Evolutionary conservation across 2,888 invertebrate species (phyloP).

Genomic region (Linyphia triangularis): DNA sequence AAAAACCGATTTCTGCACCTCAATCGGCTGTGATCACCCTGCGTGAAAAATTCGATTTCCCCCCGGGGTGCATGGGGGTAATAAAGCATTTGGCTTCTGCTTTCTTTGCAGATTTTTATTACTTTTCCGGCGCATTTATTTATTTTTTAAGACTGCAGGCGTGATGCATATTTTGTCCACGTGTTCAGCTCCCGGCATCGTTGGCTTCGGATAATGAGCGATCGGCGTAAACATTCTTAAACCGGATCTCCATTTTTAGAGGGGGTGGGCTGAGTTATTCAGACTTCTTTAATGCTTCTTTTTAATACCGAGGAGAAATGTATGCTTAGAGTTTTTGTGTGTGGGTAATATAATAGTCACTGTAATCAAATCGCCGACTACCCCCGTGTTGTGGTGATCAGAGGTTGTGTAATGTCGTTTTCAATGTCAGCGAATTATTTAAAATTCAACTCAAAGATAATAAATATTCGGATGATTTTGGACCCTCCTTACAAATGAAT

Average conservation of each 20-base stretch:
- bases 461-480: no score
- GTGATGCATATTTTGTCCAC: slow-evolving; percentile 37
- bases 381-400: no score
- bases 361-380: not conserved
- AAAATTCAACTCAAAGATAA: no score
- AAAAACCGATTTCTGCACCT: slow-evolving; percentile 1
- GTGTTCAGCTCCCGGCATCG: slow-evolving; percentile 35
- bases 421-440: no score
- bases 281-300: slow-evolving; percentile 2
- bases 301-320: not conserved
- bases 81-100: slow-evolving; percentile 12
- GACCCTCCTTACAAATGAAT: no score
- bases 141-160: slow-evolving; percentile 16
- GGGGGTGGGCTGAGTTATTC: slow-evolving; percentile 12
- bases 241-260: slow-evolving; percentile 39
- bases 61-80: slow-evolving; percentile 9
- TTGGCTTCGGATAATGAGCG: not conserved
- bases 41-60: slow-evolving; percentile 33
- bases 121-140: slow-evolving; percentile 18
- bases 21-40: slow-evolving; percentile 6
- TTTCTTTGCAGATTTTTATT: slow-evolving; percentile 27
- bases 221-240: slow-evolving; percentile 43
- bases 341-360: not conserved
- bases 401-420: no score
- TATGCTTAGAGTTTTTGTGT: slow-evolving; percentile 5